Conservation (phyloP, 2,888 invertebrate species). For the Mystacides longicornis region DNA sequence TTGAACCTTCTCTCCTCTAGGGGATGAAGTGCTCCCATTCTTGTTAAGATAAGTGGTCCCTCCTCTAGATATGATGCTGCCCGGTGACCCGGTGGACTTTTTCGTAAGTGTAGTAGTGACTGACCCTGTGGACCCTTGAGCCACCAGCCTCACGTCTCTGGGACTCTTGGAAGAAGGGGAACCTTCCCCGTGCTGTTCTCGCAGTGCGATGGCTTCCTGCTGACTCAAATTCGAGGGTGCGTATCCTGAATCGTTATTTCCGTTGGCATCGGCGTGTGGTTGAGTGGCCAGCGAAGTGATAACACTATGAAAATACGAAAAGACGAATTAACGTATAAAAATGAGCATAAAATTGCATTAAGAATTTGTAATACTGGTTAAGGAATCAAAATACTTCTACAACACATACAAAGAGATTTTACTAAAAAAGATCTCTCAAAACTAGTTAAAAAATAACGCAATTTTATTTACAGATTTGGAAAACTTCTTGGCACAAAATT, state of each 20-base stretch:
- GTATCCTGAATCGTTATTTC: constrained; percentile 80
- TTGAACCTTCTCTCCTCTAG: constrained; percentile 28
- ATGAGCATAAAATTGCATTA: too few relatives aligned
- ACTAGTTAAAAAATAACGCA: too few relatives aligned
- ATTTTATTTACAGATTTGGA: too few relatives aligned
- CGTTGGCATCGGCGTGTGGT: constrained; percentile 64
- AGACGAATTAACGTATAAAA: too few relatives aligned
- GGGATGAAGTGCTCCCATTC: constrained; percentile 39
- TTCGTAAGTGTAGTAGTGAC: background rate
- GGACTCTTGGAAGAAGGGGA: constrained; percentile 16
- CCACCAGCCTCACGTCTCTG: constrained; percentile 8
- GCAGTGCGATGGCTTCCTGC: constrained; percentile 46
- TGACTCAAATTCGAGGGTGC: constrained; percentile 51
- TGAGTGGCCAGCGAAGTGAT: constrained; percentile 50
- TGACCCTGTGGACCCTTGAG: constrained; percentile 3
- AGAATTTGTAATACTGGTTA: too few relatives aligned
- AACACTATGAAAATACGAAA: constrained; percentile 41
- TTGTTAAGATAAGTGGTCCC: constrained; percentile 34
- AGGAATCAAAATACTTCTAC: too few relatives aligned
- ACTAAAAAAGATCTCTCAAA: too few relatives aligned
- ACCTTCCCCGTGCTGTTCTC: constrained; percentile 44
- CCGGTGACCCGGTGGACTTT: constrained; percentile 1
- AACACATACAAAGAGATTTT: too few relatives aligned
- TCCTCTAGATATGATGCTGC: constrained; percentile 11
- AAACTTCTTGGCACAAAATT: too few relatives aligned